Evolutionary conservation across 1,140 invertebrate species (phyloP).

Genomic region (silkworm (Bombyx mori)): ASM3026992v2 NC_085112.1:7793001-7793500

Average conservation of each 20-base stretch:
- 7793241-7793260: slow-evolving; percentile 87
- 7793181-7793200: slow-evolving; percentile 87
- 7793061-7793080: too few relatives aligned
- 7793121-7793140: slow-evolving; percentile 93
- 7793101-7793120: slow-evolving; percentile 89
- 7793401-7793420: too few relatives aligned
- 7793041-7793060: too few relatives aligned
- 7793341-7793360: too few relatives aligned
- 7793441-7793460: too few relatives aligned
- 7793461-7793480: too few relatives aligned
- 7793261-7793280: slow-evolving; percentile 83
- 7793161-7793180: slow-evolving; percentile 94
- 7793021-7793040: too few relatives aligned
- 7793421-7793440: too few relatives aligned
- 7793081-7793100: not conserved
- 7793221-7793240: slow-evolving; percentile 87
- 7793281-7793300: slow-evolving; percentile 78
- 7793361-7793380: too few relatives aligned
- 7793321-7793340: not conserved
- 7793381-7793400: too few relatives aligned
- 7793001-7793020: too few relatives aligned
- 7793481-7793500: too few relatives aligned
- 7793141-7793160: slow-evolving; percentile 96
- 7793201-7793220: slow-evolving; percentile 82
- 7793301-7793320: slow-evolving; percentile 31